Evolutionary conservation across 53 echinoderm and acorn worm species (phyloP).

Genomic region (Temnopleurus reevesii): DNA sequence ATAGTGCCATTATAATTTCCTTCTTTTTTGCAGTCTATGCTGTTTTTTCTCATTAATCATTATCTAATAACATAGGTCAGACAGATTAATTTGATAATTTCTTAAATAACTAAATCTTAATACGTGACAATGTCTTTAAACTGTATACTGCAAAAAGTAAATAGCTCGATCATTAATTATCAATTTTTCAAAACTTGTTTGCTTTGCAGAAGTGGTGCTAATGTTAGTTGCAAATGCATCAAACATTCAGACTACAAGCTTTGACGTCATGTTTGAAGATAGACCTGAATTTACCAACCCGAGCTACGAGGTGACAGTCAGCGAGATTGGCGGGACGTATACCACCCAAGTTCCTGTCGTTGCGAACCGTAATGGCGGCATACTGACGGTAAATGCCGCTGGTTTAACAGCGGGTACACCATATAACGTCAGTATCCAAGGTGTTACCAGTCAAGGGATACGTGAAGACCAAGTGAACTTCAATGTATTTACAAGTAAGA

Average conservation of each 20-base stretch:
- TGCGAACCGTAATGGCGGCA: neutral
- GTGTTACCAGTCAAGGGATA: neutral
- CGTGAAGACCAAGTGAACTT: neutral
- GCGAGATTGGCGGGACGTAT: conserved; percentile 29
- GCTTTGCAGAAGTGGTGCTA: neutral
- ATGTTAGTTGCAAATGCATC: neutral
- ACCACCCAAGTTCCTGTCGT: neutral
- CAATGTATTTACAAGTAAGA: conserved; percentile 30
- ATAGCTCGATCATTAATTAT: too few species aligned
- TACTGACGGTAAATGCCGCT: neutral
- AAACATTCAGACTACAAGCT: conserved; percentile 41
- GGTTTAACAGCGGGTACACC: conserved; percentile 25
- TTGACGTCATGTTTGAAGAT: conserved; percentile 36
- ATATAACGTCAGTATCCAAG: conserved; percentile 12
- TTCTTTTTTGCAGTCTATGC: too few species aligned
- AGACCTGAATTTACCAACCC: conserved; percentile 23
- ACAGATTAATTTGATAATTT: too few species aligned
- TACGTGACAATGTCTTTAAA: too few species aligned
- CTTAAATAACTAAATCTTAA: too few species aligned
- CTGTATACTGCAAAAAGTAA: too few species aligned
- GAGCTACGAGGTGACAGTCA: conserved; percentile 3
- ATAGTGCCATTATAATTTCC: too few species aligned
- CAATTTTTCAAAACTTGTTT: neutral
- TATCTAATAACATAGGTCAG: too few species aligned
- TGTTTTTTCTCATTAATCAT: too few species aligned